phyloP scores from a whole-genome alignment of 92 coral and sea anemone species.

The Phenganax stokvisi region DNA sequence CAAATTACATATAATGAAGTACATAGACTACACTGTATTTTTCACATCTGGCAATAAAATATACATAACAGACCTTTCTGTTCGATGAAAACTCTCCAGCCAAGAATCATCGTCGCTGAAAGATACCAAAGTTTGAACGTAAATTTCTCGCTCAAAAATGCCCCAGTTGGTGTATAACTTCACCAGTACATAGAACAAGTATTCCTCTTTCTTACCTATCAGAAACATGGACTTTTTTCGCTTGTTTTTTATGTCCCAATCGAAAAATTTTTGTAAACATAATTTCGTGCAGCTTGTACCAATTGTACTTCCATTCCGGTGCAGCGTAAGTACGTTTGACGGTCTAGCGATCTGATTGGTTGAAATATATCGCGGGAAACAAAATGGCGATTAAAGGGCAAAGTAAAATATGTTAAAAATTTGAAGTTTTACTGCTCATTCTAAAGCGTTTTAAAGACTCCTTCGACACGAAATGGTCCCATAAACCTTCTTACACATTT shows the following conservation, averaged over 20 bases:
- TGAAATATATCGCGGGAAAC: conserved; percentile 1
- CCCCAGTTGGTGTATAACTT: neutral
- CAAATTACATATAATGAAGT: neutral
- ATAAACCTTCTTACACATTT: neutral
- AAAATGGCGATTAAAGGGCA: neutral
- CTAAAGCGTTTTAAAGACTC: neutral
- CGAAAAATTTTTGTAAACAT: conserved; percentile 93
- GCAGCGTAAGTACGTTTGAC: conserved; percentile 12
- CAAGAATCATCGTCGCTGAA: conserved; percentile 28
- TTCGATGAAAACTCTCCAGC: conserved; percentile 29
- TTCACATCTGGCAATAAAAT: neutral
- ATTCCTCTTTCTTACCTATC: conserved; percentile 14
- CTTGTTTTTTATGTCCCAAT: conserved; percentile 67
- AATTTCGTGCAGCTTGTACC: neutral
- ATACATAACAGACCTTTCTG: conserved; percentile 27
- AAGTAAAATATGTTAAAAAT: conserved; percentile 3
- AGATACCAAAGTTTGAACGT: neutral
- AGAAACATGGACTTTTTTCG: conserved; percentile 49
- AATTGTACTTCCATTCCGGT: conserved; percentile 7
- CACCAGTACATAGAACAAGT: neutral
- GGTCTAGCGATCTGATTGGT: conserved; percentile 22
- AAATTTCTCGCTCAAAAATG: neutral
- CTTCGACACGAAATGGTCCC: neutral
- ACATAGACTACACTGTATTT: neutral
- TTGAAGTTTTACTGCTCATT: neutral